Conservation (phyloP, 2,888 invertebrate genomes). For the Polymixis flavicincta region DNA sequence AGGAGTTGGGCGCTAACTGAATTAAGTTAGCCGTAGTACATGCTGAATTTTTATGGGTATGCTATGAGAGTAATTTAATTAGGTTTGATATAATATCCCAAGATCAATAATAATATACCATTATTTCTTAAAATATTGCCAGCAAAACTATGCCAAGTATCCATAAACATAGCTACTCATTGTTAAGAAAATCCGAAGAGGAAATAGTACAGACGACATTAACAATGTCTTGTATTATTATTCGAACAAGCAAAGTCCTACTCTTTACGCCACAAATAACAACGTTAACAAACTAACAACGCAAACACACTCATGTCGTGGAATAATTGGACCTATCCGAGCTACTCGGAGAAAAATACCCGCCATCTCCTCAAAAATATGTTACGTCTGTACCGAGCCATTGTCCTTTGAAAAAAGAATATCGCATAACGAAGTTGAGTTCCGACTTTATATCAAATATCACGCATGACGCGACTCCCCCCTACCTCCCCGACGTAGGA, state of each 20-base stretch:
- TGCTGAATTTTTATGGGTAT: neutral
- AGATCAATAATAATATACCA: neutral
- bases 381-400: slow-evolving; percentile 84
- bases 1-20: neutral
- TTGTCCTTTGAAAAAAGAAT: slow-evolving; percentile 91
- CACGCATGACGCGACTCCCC: slow-evolving; percentile 88
- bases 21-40: neutral
- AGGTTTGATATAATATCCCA: no score
- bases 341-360: slow-evolving; percentile 85
- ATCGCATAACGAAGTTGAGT: slow-evolving; percentile 90
- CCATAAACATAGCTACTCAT: neutral
- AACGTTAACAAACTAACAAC: slow-evolving; percentile 82
- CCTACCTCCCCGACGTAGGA: slow-evolving; percentile 74
- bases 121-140: neutral
- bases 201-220: slow-evolving; percentile 36
- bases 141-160: slow-evolving; percentile 1
- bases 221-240: slow-evolving; percentile 64
- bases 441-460: slow-evolving; percentile 91
- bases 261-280: slow-evolving; percentile 69
- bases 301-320: slow-evolving; percentile 82
- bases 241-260: slow-evolving; percentile 59
- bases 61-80: neutral
- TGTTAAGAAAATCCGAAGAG: slow-evolving; percentile 21
- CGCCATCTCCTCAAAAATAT: slow-evolving; percentile 86
- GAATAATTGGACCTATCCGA: slow-evolving; percentile 87